phyloP scores from a whole-genome alignment of 1,140 invertebrate genomes.

The Delia radicum region DNA sequence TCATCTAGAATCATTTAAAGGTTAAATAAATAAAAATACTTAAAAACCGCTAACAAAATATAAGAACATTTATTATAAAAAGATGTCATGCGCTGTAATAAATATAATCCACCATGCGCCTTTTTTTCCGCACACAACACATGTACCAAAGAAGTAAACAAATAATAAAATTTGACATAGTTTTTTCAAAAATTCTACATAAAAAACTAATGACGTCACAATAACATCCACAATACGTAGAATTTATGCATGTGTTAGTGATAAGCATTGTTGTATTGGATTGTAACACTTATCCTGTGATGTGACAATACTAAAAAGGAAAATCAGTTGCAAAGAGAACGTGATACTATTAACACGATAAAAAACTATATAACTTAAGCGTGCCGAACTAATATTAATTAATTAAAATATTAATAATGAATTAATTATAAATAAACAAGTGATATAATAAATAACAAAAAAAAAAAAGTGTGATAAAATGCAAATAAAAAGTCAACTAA shows the following conservation, averaged over 20 bases:
- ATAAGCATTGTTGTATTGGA: neutral
- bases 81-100: neutral
- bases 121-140: neutral
- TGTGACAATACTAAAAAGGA: constrained; percentile 5
- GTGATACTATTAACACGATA: constrained; percentile 16
- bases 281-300: constrained; percentile 13
- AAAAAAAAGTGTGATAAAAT: neutral
- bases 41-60: too few relatives aligned
- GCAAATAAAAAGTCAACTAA: neutral
- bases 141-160: neutral
- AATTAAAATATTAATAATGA: neutral
- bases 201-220: constrained; percentile 19
- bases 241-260: neutral
- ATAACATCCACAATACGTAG: neutral
- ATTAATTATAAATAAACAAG: neutral
- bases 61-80: too few relatives aligned
- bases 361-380: neutral
- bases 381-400: neutral
- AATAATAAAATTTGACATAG: constrained; percentile 18
- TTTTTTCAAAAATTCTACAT: neutral
- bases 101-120: constrained; percentile 5
- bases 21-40: too few relatives aligned
- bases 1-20: too few relatives aligned
- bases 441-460: neutral
- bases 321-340: constrained; percentile 19